phyloP scores from a whole-genome alignment of 2,797 vertebrate genomes.

The Poecilia velifera region DNA sequence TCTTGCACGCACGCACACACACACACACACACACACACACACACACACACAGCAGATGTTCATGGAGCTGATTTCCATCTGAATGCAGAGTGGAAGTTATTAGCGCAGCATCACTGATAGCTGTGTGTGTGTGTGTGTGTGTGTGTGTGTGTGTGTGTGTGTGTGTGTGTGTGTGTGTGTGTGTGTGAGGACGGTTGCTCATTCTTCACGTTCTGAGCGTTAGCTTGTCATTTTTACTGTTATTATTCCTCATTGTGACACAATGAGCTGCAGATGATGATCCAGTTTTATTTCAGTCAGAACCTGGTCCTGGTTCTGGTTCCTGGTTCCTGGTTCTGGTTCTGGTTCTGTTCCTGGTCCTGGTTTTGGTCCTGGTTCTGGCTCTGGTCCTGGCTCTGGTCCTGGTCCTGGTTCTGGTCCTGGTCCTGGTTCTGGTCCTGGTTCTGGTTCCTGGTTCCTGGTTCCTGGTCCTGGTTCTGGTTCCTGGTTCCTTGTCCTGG shows the following conservation, averaged over 20 bases:
- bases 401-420: no score
- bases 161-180: constrained; percentile 2
- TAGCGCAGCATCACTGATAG: constrained; percentile 47
- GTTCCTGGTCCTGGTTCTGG: no score
- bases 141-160: background rate
- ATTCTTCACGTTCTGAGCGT: background rate
- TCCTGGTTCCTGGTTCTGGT: constrained; percentile 22
- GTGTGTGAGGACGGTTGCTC: background rate
- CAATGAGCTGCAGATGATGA: background rate
- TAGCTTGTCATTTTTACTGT: background rate
- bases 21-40: constrained; percentile 34
- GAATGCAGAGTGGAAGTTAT: constrained; percentile 68
- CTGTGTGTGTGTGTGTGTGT: constrained; percentile 11
- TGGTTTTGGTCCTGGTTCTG: background rate
- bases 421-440: no score
- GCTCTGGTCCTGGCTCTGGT: no score
- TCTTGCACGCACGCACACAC: constrained; percentile 24
- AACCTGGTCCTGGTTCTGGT: background rate
- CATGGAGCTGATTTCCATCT: constrained; percentile 69
- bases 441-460: no score
- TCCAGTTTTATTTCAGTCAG: background rate
- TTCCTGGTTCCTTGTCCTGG: no score
- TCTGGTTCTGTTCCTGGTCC: constrained; percentile 13
- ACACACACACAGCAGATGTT: constrained; percentile 64
- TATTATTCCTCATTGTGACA: background rate